Percentiles rank a stretch among this genome's conserved stretches.
Evolutionary conservation across 2,888 invertebrate species (phyloP).

Genomic region (Hydroisotoma schaefferi): DNA sequence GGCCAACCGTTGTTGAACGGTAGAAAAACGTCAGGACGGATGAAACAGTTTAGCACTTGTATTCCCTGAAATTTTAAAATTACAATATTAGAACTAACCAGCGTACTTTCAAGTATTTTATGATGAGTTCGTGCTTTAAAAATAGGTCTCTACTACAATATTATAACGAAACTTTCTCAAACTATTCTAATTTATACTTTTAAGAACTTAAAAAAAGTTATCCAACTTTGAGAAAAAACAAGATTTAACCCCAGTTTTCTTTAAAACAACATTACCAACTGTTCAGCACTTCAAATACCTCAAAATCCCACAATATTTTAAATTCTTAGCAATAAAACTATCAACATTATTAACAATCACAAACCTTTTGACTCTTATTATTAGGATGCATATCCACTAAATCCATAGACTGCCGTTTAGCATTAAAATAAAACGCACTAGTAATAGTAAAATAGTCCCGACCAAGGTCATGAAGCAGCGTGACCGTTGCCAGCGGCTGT

Average conservation of each 20-base stretch:
- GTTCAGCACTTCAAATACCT: too few relatives aligned
- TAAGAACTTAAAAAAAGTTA: too few relatives aligned
- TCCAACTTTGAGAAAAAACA: too few relatives aligned
- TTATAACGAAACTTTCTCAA: too few relatives aligned
- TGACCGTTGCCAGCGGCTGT: conserved; percentile 35
- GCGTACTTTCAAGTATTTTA: not conserved
- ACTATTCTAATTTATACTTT: too few relatives aligned
- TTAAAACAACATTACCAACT: too few relatives aligned
- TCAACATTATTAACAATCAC: too few relatives aligned
- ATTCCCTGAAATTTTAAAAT: conserved; percentile 31
- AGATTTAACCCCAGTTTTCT: too few relatives aligned
- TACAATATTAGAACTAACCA: not conserved
- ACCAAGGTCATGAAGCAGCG: conserved; percentile 29
- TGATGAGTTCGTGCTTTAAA: too few relatives aligned
- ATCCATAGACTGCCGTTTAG: conserved; percentile 27
- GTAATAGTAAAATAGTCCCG: conserved; percentile 29
- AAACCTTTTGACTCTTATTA: conserved; percentile 38
- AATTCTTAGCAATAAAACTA: too few relatives aligned
- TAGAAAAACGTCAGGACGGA: conserved; percentile 37
- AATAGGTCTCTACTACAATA: too few relatives aligned
- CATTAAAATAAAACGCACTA: conserved; percentile 28
- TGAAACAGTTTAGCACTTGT: conserved; percentile 45
- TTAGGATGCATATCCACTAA: conserved; percentile 40
- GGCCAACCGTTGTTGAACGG: conserved; percentile 44
- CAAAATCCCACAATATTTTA: too few relatives aligned